Evolutionary conservation across 2,113 vertebrate genomes (phyloP).

Genomic region (Castor canadensis): DNA sequence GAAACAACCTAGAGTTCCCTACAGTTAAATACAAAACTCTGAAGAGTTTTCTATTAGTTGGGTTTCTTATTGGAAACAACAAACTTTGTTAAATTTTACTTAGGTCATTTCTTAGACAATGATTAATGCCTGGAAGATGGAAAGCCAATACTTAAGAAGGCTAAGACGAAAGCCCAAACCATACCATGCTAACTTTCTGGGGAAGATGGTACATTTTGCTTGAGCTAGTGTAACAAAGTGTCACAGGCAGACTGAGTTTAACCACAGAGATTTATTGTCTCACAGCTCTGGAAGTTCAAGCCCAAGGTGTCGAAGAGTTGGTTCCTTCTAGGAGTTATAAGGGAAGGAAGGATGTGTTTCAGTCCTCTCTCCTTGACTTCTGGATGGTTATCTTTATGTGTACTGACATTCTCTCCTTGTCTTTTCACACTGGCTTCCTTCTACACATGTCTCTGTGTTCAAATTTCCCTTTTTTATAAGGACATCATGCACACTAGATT

Average conservation of each 20-base stretch:
- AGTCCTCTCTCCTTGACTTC: not conserved
- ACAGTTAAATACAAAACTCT: not conserved
- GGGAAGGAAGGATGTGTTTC: not conserved
- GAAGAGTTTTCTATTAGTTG: conserved; percentile 20
- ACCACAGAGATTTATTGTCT: not conserved
- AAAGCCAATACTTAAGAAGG: not conserved
- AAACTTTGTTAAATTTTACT: conserved; percentile 35
- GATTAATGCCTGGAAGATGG: not conserved
- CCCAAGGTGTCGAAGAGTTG: not conserved
- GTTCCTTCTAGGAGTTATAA: not conserved
- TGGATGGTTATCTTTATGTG: not conserved
- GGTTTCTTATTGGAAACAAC: conserved; percentile 33
- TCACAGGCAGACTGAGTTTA: not conserved
- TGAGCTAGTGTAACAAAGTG: not conserved
- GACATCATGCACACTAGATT: not conserved
- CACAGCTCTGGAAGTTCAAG: not conserved
- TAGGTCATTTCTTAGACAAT: not conserved
- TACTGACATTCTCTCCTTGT: not conserved
- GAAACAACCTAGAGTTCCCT: not conserved
- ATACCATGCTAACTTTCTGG: not conserved
- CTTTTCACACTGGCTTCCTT: not conserved
- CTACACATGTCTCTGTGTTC: not conserved
- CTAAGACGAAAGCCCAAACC: not conserved
- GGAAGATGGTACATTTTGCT: not conserved
- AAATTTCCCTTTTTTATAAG: not conserved